Evolutionary conservation across 2,113 vertebrate species (phyloP).

Genomic region (Albula goreensis): DNA sequence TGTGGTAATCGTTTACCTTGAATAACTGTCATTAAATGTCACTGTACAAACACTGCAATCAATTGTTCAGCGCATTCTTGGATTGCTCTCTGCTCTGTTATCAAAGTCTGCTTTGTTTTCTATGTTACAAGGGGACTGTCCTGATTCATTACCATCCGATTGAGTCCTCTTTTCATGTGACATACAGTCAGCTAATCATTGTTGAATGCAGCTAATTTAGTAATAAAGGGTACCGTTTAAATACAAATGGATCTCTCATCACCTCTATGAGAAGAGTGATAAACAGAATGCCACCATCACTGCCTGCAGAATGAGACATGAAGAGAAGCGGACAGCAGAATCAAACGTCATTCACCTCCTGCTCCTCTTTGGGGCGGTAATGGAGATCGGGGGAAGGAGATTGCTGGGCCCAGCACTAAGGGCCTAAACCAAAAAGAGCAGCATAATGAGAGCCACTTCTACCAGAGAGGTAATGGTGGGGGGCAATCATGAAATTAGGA

Average conservation of each 20-base stretch:
- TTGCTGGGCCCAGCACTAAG: not conserved
- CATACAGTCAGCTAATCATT: conserved; percentile 28
- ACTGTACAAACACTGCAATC: not conserved
- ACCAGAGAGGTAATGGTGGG: conserved; percentile 19
- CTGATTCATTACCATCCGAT: conserved; percentile 31
- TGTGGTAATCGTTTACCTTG: not conserved
- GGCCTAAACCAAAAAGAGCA: not conserved
- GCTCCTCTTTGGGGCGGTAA: not conserved
- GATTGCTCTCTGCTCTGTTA: not conserved
- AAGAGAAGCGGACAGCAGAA: conserved; percentile 4
- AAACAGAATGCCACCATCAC: conserved; percentile 31
- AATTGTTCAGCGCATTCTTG: not conserved
- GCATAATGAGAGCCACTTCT: conserved; percentile 13
- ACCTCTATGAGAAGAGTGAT: conserved; percentile 1
- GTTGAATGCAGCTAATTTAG: conserved; percentile 35
- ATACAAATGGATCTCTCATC: conserved; percentile 25
- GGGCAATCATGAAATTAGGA: conserved; percentile 57
- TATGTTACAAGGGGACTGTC: conserved; percentile 15
- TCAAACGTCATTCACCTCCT: not conserved
- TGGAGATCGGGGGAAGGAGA: conserved; percentile 13
- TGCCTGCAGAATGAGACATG: conserved; percentile 1
- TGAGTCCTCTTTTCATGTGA: not conserved
- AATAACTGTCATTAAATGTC: not conserved
- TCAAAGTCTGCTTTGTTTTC: not conserved
- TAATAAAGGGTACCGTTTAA: conserved; percentile 32